Conservation (phyloP, 30 jellyfish, hydroid and myxozoan species). For the Aurelia sp. region DNA sequence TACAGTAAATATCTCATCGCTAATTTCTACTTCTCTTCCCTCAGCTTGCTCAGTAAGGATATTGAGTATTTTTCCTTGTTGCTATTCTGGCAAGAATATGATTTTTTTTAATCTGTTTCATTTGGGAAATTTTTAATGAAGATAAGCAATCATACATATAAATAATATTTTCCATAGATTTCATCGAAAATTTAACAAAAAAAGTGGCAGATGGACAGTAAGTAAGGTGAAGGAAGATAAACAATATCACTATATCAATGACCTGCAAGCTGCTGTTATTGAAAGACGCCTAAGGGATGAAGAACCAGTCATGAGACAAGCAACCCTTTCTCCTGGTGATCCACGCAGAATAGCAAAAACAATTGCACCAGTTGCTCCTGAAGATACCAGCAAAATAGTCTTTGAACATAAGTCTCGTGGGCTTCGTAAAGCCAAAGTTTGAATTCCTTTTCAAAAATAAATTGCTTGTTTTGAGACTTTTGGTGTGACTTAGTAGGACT, state of each 20-base stretch:
- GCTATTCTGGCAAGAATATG: too few relatives aligned
- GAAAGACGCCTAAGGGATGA: neutral
- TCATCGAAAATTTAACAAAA: conserved; percentile 1
- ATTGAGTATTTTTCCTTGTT: too few relatives aligned
- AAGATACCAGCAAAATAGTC: neutral
- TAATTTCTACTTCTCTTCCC: too few relatives aligned
- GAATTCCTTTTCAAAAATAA: too few relatives aligned
- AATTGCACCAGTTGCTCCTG: neutral
- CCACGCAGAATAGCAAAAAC: neutral
- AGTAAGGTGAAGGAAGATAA: neutral
- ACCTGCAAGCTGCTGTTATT: neutral
- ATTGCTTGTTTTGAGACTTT: too few relatives aligned
- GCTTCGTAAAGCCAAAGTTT: neutral
- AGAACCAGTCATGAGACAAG: neutral
- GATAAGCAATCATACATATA: neutral
- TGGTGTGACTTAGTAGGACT: too few relatives aligned
- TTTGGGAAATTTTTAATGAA: too few relatives aligned
- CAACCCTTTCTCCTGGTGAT: neutral
- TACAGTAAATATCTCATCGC: too few relatives aligned
- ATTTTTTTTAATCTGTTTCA: too few relatives aligned
- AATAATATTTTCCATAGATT: too few relatives aligned
- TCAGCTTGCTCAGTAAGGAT: too few relatives aligned
- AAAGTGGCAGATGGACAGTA: neutral
- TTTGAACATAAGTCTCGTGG: neutral
- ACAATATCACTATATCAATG: neutral